These are phyloP conservation scores for Eupithecia subumbrata DNA, from an alignment of 2,888 invertebrate genomes.

Conservation along the genomic window DNA sequence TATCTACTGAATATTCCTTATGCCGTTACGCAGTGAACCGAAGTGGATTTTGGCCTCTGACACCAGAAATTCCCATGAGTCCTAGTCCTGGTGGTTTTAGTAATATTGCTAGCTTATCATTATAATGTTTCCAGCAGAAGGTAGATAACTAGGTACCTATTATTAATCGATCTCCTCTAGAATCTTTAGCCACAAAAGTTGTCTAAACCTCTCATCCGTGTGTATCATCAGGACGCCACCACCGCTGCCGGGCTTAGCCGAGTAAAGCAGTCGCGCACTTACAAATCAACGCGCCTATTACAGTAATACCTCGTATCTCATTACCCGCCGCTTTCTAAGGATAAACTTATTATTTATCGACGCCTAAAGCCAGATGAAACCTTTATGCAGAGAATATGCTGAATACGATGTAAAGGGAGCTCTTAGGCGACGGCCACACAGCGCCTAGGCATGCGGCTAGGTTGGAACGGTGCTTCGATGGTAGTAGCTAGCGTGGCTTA, in stretches of 20 bases:
- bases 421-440: background rate
- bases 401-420: background rate
- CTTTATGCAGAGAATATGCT: constrained; percentile 40
- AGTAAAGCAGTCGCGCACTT: constrained; percentile 51
- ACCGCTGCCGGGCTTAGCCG: constrained; percentile 63
- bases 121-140: no score
- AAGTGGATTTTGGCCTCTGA: no score
- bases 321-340: constrained; percentile 66
- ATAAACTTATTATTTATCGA: constrained; percentile 68
- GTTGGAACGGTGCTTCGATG: background rate
- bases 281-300: constrained; percentile 71
- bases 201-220: constrained; percentile 37
- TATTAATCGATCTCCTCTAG: background rate
- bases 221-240: constrained; percentile 44
- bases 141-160: background rate
- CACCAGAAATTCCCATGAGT: no score
- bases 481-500: background rate
- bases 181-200: background rate
- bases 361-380: constrained; percentile 45
- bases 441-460: background rate
- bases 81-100: no score
- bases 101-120: no score
- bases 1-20: background rate
- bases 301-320: constrained; percentile 66
- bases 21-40: no score